phyloP scores from a whole-genome alignment of 2,113 vertebrate species.

The Narcine bancroftii region DNA sequence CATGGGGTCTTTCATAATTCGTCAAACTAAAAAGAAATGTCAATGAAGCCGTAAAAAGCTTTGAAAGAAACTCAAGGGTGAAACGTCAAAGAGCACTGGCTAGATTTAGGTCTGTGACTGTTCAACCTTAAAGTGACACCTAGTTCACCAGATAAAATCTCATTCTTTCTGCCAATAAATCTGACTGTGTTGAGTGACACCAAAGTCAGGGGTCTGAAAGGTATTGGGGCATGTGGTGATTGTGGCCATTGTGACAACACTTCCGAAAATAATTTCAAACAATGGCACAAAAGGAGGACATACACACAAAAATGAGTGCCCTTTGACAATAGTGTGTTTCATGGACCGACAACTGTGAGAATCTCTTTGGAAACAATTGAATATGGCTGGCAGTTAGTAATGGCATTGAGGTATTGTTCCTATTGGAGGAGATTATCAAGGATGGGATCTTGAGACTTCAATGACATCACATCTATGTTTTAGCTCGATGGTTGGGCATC shows the following conservation, averaged over 20 bases:
- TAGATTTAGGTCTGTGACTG: conserved; percentile 70
- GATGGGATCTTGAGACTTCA: neutral
- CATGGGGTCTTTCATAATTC: conserved; percentile 73
- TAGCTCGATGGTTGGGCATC: neutral
- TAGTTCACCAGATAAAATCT: conserved; percentile 68
- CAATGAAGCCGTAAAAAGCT: conserved; percentile 66
- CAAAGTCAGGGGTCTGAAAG: conserved; percentile 63
- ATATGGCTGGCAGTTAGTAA: neutral
- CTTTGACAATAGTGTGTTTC: conserved; percentile 4
- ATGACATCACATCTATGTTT: conserved; percentile 7
- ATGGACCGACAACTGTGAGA: conserved; percentile 15
- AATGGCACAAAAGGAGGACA: conserved; percentile 26
- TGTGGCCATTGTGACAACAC: conserved; percentile 61
- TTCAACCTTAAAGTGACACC: conserved; percentile 70
- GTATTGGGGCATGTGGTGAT: conserved; percentile 64
- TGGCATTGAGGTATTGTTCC: conserved; percentile 8
- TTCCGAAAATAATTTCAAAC: conserved; percentile 58
- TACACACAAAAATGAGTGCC: neutral
- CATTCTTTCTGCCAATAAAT: conserved; percentile 68
- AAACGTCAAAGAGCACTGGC: conserved; percentile 58
- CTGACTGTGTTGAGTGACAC: conserved; percentile 67
- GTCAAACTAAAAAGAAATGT: conserved; percentile 66
- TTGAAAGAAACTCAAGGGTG: conserved; percentile 66
- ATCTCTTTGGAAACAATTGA: conserved; percentile 1
- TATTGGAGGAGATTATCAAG: neutral